Conservation (phyloP, 37 sponge, comb jelly and placozoan species). For the Beroe ovata region DNA sequence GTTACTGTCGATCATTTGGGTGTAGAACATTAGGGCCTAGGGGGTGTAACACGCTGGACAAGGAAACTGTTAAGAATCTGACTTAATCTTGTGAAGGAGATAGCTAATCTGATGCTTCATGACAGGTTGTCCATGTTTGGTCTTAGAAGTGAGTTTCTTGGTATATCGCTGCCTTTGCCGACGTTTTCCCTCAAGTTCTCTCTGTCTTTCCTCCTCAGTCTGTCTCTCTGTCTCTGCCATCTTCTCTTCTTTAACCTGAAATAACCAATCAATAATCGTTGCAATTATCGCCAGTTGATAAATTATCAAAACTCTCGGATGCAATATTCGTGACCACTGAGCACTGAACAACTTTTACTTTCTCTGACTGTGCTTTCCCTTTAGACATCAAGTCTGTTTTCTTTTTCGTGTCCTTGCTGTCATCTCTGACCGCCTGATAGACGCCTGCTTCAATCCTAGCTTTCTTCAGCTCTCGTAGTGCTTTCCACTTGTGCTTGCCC, state of each 20-base stretch:
- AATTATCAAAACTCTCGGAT: no score
- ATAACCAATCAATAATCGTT: no score
- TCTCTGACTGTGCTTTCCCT: not conserved
- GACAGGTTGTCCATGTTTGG: constrained; percentile 65
- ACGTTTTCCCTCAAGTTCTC: not conserved
- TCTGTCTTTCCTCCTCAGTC: not conserved
- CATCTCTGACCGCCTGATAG: constrained; percentile 6
- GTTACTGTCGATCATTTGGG: no score
- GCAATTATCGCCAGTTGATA: no score
- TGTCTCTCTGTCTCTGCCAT: not conserved
- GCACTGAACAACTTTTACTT: not conserved
- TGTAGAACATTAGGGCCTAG: no score
- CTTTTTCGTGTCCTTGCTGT: not conserved
- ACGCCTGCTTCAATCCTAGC: constrained; percentile 44
- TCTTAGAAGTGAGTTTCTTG: constrained; percentile 55
- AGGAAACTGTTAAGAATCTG: not conserved
- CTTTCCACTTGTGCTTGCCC: constrained; percentile 66
- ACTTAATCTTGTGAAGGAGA: constrained; percentile 45
- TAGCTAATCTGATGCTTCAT: constrained; percentile 64
- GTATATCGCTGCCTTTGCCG: not conserved
- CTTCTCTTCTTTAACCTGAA: constrained; percentile 44
- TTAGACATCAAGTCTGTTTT: constrained; percentile 23
- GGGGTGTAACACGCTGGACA: no score
- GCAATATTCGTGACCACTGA: no score
- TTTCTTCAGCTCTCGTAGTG: constrained; percentile 56